Conservation (phyloP, 2,797 vertebrate genomes). For the Mus caroli region DNA sequence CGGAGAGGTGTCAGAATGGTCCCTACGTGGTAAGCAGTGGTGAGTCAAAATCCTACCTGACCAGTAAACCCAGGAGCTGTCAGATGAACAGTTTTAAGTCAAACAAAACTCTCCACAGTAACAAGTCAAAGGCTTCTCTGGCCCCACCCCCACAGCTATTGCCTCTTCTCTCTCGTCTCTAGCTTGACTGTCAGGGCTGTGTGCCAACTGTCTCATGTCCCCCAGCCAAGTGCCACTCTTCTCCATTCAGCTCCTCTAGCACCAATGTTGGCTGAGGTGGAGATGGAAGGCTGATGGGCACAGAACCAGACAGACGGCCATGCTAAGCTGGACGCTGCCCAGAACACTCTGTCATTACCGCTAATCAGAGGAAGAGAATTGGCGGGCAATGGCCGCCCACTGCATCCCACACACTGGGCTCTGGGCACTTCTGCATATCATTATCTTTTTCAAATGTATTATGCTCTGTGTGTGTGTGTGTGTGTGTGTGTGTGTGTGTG, state of each 20-base stretch:
- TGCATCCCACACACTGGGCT: constrained; percentile 9
- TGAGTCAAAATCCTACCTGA: neutral
- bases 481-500: neutral
- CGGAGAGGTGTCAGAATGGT: neutral
- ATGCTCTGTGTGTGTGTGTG: neutral
- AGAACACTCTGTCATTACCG: neutral
- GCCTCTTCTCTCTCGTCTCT: neutral
- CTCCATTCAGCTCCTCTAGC: constrained; percentile 41
- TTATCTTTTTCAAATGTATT: neutral
- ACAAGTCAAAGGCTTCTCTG: neutral
- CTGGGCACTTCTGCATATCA: neutral
- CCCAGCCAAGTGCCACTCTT: constrained; percentile 61
- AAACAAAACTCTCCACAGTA: constrained; percentile 49
- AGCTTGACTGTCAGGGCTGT: neutral
- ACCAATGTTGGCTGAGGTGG: constrained; percentile 7
- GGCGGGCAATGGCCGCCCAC: neutral
- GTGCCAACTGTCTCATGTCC: neutral
- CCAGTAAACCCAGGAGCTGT: constrained; percentile 15
- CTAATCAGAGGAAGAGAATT: neutral
- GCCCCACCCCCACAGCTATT: neutral
- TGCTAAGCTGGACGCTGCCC: neutral
- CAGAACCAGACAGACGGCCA: neutral
- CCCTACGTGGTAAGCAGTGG: neutral
- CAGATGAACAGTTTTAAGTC: neutral
- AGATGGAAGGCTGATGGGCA: constrained; percentile 2